A percentile compares a stretch with the other conserved stretches of the same genome.
Conservation (phyloP, 2,888 invertebrate genomes). For the Scaptomyza parva region DNA sequence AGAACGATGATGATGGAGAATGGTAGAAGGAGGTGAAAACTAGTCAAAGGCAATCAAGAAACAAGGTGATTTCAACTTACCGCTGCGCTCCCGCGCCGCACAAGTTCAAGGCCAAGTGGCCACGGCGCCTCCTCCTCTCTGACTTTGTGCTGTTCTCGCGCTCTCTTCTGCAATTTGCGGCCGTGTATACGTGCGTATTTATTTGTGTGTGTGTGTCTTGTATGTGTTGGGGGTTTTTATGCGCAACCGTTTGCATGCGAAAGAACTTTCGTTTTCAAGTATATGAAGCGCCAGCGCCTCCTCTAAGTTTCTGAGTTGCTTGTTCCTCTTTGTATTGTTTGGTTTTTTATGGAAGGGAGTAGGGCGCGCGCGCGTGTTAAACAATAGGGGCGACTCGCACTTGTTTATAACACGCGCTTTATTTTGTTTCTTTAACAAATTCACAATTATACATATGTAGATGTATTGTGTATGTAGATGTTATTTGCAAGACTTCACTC, state of each 20-base stretch:
- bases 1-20: conserved; percentile 9
- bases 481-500: conserved; percentile 50
- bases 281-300: conserved; percentile 48
- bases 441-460: conserved; percentile 22
- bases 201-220: conserved; percentile 18
- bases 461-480: conserved; percentile 37
- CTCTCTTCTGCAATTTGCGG: conserved; percentile 14
- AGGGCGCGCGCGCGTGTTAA: conserved; percentile 39
- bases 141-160: conserved; percentile 22
- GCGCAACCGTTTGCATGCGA: conserved; percentile 57
- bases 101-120: conserved; percentile 79
- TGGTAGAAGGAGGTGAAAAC: conserved; percentile 27
- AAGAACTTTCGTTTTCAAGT: conserved; percentile 79
- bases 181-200: not conserved
- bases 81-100: conserved; percentile 68
- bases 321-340: conserved; percentile 16
- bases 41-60: conserved; percentile 35
- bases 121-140: conserved; percentile 62
- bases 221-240: conserved; percentile 35
- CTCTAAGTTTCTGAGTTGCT: conserved; percentile 21
- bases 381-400: conserved; percentile 26
- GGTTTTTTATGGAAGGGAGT: conserved; percentile 17
- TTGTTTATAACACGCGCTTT: conserved; percentile 51
- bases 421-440: conserved; percentile 46
- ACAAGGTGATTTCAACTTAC: conserved; percentile 65